Percentiles rank a stretch among this genome's conserved stretches.
These are phyloP conservation scores for Hartigia nigra DNA, from an alignment of 2,888 invertebrate genomes.

Conservation along the genomic window DNA sequence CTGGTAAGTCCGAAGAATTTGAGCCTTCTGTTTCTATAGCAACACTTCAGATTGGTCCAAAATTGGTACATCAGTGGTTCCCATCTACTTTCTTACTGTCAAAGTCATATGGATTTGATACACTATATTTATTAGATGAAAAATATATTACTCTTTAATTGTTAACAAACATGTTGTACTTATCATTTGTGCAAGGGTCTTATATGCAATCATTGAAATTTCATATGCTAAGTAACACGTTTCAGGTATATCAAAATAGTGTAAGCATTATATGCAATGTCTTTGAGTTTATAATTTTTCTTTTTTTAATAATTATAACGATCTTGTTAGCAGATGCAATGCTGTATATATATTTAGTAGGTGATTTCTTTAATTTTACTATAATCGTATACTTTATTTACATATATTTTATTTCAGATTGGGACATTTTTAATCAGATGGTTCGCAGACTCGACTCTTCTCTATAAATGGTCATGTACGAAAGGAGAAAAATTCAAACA, in stretches of 20 bases:
- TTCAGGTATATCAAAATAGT: not conserved
- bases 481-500: not conserved
- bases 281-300: not conserved
- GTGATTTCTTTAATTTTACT: not conserved
- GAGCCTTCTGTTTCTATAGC: conserved; percentile 33
- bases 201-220: not conserved
- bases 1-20: conserved; percentile 21
- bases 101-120: not conserved
- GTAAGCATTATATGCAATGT: not conserved
- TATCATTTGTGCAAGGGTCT: not conserved
- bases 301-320: not conserved
- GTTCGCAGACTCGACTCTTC: not conserved
- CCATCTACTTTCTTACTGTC: not conserved
- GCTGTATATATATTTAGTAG: not conserved
- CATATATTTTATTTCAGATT: not conserved
- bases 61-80: conserved; percentile 2
- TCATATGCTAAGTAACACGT: not conserved
- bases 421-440: not conserved
- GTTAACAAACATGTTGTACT: not conserved
- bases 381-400: not conserved
- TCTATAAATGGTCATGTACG: not conserved
- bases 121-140: not conserved
- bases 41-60: conserved; percentile 28
- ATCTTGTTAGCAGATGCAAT: not conserved
- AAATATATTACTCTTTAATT: not conserved